Evolutionary conservation across 2,113 vertebrate genomes (phyloP).

Genomic region (Pao palembangensis): DNA sequence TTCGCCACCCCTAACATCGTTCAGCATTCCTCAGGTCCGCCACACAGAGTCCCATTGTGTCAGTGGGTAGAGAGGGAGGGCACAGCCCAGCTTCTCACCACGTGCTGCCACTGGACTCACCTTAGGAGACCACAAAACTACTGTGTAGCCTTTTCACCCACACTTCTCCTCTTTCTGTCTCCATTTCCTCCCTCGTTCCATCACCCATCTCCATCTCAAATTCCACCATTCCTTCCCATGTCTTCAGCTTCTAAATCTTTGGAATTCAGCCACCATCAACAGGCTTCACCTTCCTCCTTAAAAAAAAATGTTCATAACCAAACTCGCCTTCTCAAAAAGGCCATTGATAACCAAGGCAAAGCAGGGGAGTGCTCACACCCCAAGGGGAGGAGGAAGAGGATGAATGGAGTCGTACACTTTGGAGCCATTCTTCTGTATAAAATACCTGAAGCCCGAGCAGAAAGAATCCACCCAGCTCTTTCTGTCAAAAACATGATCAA

Average conservation of each 20-base stretch:
- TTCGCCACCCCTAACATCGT: constrained; percentile 54
- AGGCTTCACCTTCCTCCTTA: constrained; percentile 29
- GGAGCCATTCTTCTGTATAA: constrained; percentile 34
- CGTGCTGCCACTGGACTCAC: constrained; percentile 57
- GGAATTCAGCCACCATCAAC: constrained; percentile 55
- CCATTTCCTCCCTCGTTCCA: constrained; percentile 25
- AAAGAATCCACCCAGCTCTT: constrained; percentile 30
- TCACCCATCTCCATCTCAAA: constrained; percentile 27
- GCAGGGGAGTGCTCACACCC: constrained; percentile 6
- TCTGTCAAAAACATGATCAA: constrained; percentile 1
- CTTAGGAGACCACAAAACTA: constrained; percentile 63
- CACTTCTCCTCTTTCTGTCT: constrained; percentile 22
- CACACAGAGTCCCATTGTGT: constrained; percentile 76
- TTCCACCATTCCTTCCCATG: constrained; percentile 31
- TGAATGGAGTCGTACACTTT: constrained; percentile 25
- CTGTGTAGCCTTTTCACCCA: constrained; percentile 34
- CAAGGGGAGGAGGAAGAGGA: constrained; percentile 12
- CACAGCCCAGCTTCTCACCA: constrained; percentile 52
- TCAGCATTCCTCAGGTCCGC: constrained; percentile 68
- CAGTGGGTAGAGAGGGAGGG: constrained; percentile 46
- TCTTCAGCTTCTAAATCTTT: constrained; percentile 49
- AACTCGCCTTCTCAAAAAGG: constrained; percentile 52
- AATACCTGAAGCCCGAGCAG: constrained; percentile 49
- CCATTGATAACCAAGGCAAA: constrained; percentile 51
- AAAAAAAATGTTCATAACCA: constrained; percentile 33